Conservation (phyloP, 2,113 vertebrate species). For the Nothobranchius furzeri region DNA sequence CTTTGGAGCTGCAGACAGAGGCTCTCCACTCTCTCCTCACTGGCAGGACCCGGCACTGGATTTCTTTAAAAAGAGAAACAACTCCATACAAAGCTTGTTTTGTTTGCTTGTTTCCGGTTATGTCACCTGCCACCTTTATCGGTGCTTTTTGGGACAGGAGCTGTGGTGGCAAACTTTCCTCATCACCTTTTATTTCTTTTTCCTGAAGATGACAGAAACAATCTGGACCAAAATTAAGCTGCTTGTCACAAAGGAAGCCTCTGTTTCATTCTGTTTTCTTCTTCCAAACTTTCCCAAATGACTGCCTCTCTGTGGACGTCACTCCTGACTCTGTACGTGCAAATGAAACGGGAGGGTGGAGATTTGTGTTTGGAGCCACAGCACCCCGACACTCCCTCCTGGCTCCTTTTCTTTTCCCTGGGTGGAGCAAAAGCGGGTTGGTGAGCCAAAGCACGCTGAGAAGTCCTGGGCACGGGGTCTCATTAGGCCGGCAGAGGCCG, state of each 20-base stretch:
- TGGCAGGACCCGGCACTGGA: conserved; percentile 85
- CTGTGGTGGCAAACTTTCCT: conserved; percentile 67
- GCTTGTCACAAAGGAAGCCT: conserved; percentile 19
- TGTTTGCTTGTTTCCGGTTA: conserved; percentile 20
- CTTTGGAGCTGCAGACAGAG: conserved; percentile 84
- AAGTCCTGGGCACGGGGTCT: conserved; percentile 74
- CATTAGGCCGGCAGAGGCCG: conserved; percentile 80
- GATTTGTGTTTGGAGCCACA: conserved; percentile 45
- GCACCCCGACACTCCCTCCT: conserved; percentile 15
- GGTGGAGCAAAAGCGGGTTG: conserved; percentile 60
- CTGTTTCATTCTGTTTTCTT: conserved; percentile 42
- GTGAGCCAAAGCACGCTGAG: conserved; percentile 59
- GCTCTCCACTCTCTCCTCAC: conserved; percentile 74
- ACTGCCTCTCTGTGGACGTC: conserved; percentile 63
- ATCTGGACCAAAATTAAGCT: conserved; percentile 27
- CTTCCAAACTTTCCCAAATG: conserved; percentile 41
- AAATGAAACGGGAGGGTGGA: conserved; percentile 62
- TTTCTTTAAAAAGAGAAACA: conserved; percentile 80
- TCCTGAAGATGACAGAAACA: conserved; percentile 40
- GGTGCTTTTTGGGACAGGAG: conserved; percentile 53
- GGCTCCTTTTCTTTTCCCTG: conserved; percentile 55
- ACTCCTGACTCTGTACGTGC: conserved; percentile 67
- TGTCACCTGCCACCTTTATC: conserved; percentile 56
- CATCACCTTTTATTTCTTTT: conserved; percentile 47
- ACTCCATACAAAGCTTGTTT: conserved; percentile 18